Base-by-base conservation (phyloP, 2,888 invertebrate species). In the Folsomia manolachei region DNA sequence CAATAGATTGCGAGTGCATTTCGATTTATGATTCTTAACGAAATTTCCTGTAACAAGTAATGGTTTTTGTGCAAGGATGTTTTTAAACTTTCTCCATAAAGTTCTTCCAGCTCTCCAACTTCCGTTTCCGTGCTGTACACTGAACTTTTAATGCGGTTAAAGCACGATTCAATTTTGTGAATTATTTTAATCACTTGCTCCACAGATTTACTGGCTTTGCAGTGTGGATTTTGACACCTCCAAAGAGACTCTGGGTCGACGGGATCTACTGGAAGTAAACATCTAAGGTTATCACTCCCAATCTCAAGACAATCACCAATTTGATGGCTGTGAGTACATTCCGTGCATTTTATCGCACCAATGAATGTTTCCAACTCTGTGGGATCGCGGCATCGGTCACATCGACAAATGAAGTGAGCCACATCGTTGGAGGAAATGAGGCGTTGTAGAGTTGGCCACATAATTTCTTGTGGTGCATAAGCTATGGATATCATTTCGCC, bases 341-440 rank as follows among this genome's bases (percentile, higher is more conserved):
- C 26, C 18, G 19, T 53, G 26, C 79, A 79, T 69, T 73, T 77
- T 23, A 79, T 66, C 11, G 75, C 79, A 14, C 78, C 73, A 27
- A 78, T 64, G 26, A 72, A 75, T 1, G 76, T 79, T n/a, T 65
- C 61, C 1, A 71, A 51, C 71, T 79, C 79, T 1, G 77, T 75
- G 2, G 71, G 74, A 63, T 79, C 79, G 9, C 26, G 1, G 56
- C 79, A 79, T 1, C 79, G 68, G 1, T 26, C 39, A 67, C 79
- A 79, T 51, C 75, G 68, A 27, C 79, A 79, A 23, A 74, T 69
- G 27, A 78, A 78, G 64, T 78, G 78, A n/a, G 78, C 79, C n/a
- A 76, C 74, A n/a, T 79, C 78, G 63, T 76, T 75, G 1, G 78
- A 75, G 14, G 78, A 78, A 2, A 78, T 72, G 2, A 77, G 69